Percentiles rank a stretch among this genome's conserved stretches.
These are phyloP conservation scores for Graphium colonna DNA, from an alignment of 2,888 invertebrate species.

Conservation along the genomic window DNA sequence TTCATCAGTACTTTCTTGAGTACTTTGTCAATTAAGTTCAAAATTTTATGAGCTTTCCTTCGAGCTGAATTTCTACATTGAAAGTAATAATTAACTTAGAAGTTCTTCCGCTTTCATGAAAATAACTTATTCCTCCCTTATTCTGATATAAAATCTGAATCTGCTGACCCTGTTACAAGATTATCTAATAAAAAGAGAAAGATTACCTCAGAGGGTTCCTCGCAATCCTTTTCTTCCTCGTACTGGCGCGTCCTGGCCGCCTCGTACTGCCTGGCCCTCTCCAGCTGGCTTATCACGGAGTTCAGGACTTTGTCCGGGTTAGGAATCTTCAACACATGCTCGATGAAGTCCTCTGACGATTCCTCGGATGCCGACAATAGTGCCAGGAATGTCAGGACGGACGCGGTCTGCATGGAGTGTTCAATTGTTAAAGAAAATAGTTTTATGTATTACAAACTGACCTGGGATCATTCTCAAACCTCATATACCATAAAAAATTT, in stretches of 20 bases:
- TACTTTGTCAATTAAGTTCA: no score
- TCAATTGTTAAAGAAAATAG: background rate
- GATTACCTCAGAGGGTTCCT: conserved; percentile 47
- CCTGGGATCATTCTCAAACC: no score
- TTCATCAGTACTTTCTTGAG: no score
- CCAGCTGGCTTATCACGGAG: conserved; percentile 55
- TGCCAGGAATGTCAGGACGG: conserved; percentile 44
- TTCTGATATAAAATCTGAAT: no score
- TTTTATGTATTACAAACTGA: background rate
- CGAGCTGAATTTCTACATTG: no score
- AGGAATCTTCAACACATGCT: conserved; percentile 55
- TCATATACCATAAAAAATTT: no score
- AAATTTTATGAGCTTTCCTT: no score
- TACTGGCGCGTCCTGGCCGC: conserved; percentile 32
- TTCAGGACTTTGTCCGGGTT: conserved; percentile 62
- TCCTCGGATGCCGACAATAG: conserved; percentile 46
- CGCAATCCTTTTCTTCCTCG: conserved; percentile 44
- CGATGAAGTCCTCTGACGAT: conserved; percentile 50
- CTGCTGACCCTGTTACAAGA: no score
- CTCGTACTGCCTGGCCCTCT: conserved; percentile 45
- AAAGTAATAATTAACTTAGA: no score
- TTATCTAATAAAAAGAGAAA: no score
- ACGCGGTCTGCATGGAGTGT: conserved; percentile 39
- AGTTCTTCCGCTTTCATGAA: no score
- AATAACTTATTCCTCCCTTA: no score